phyloP scores from a whole-genome alignment of 2,797 vertebrate genomes.

The Anas capensis region DNA sequence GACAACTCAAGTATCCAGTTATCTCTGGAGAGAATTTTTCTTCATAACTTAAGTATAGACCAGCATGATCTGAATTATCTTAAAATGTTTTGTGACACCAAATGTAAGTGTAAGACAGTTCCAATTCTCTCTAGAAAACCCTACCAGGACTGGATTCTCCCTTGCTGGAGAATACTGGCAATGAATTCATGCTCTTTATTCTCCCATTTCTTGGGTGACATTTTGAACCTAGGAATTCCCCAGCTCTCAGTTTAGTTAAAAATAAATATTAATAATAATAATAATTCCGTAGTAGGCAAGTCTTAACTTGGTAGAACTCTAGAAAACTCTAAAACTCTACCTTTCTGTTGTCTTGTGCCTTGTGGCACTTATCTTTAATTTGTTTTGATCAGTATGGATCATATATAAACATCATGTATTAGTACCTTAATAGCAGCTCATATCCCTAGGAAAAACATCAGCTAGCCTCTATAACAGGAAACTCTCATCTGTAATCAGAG shows the following conservation, averaged over 20 bases:
- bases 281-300: background rate
- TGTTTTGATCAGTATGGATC: background rate
- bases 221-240: background rate
- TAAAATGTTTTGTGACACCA: background rate
- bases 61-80: background rate
- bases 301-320: background rate
- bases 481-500: background rate
- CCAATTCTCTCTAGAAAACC: background rate
- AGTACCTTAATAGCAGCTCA: background rate
- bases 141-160: background rate
- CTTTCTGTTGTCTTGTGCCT: background rate
- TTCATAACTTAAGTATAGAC: background rate
- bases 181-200: background rate
- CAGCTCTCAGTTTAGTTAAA: background rate
- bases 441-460: background rate
- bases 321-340: background rate
- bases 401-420: background rate
- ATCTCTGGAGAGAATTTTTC: background rate
- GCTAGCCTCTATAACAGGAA: background rate
- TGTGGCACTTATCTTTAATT: background rate
- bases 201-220: accelerated
- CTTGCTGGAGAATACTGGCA: background rate
- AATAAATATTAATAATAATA: background rate
- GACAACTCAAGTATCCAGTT: background rate
- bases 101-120: background rate